Evolutionary conservation across 64 coral and sea anemone genomes (phyloP), one percentile per base, ranked within the genome.

Genomic region (Pachyseris speciosa): DNA sequence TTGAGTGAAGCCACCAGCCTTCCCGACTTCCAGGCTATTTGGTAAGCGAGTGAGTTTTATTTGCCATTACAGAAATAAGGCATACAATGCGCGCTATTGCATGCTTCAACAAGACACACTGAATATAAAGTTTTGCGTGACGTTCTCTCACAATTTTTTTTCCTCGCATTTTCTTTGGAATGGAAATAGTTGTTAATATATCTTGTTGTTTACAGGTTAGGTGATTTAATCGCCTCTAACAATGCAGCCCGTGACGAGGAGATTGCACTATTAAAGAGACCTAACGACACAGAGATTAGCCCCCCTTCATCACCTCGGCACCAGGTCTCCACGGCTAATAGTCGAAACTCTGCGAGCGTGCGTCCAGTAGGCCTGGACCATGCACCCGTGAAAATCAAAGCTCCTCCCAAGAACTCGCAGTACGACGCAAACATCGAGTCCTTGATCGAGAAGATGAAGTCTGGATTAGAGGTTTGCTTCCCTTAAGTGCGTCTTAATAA

Each of bases 361-460:
- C 77, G 77, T 11, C 25, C 77, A 60, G 53, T 26, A 39, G 55
- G 77, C 51, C 34, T 27, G 77, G 30, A 61, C 2, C 32, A 81
- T 26, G 77, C 15, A 12, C 31, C 77, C 19, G 50, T 61, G 6
- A 60, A 81, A 58, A 81, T 40, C 55, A 63, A 34, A 26, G 16
- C 36, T 16, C 52, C 92, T 40, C 48, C 77, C 16, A 93, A 64
- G 49, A 81, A 81, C 7, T 34, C 52, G 10, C 51, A 81, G 4
- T 37, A 74, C 49, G 94, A 96, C 50, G 40, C 94, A 26, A 93
- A 96, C 58, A 98, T 98, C 57, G 96, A 98, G 64, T 95, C 80
- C 37, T 88, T 98, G 9, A 98, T 98, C 72, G 89, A 98, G 41
- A 93, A 92, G 80, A 98, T 98, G 93, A 98, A 90, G 51, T 93